Conservation (phyloP, 2,888 invertebrate species). For the Ernsta delagoae region DNA sequence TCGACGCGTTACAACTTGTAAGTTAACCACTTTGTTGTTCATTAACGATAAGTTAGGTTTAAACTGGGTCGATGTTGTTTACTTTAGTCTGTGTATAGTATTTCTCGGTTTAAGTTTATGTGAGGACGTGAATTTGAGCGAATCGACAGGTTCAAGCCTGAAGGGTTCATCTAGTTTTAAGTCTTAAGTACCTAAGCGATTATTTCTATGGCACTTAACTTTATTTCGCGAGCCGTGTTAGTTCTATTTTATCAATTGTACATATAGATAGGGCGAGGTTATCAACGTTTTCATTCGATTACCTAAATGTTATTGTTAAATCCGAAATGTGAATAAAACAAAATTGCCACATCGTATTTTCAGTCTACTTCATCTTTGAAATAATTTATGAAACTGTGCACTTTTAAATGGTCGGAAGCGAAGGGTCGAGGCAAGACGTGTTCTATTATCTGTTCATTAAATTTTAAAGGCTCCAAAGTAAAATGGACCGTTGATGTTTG, state of each 20-base stretch:
- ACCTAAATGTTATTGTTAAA: slow-evolving; percentile 75
- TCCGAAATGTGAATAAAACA: slow-evolving; percentile 57
- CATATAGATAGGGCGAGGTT: slow-evolving; percentile 80
- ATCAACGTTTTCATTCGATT: slow-evolving; percentile 68
- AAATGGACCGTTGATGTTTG: slow-evolving; percentile 25
- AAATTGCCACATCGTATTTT: slow-evolving; percentile 71
- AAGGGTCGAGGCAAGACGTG: slow-evolving; percentile 49
- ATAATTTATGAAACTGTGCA: slow-evolving; percentile 63
- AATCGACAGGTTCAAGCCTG: slow-evolving; percentile 76
- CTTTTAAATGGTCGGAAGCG: slow-evolving; percentile 53
- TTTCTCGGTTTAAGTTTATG: slow-evolving; percentile 76
- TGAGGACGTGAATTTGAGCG: slow-evolving; percentile 80
- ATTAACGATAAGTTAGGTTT: slow-evolving; percentile 83
- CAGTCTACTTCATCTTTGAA: slow-evolving; percentile 57
- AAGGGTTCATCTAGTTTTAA: slow-evolving; percentile 76
- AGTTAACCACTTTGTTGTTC: slow-evolving; percentile 84
- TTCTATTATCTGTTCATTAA: slow-evolving; percentile 27
- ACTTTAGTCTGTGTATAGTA: slow-evolving; percentile 81
- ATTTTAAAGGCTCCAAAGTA: slow-evolving; percentile 31
- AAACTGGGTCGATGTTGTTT: slow-evolving; percentile 82
- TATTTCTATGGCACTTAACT: slow-evolving; percentile 77
- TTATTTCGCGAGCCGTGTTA: slow-evolving; percentile 78
- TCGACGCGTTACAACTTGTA: slow-evolving; percentile 71
- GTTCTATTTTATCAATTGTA: slow-evolving; percentile 77
- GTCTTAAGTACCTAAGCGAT: slow-evolving; percentile 74